Evolutionary conservation across 1,140 invertebrate species (phyloP).

Genomic region (Drosophila repletoides): DNA sequence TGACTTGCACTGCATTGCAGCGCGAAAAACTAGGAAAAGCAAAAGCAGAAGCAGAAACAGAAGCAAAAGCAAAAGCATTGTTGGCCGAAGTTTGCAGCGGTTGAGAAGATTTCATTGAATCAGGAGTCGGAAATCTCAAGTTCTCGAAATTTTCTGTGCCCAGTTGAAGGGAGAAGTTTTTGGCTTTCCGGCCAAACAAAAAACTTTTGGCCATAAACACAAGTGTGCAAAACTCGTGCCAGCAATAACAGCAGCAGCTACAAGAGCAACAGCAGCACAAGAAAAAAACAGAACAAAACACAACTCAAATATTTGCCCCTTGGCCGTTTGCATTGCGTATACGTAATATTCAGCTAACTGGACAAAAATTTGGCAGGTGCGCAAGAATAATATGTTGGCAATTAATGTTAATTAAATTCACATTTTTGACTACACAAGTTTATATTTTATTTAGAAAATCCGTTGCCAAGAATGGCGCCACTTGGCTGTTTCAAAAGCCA

Average conservation of each 20-base stretch:
- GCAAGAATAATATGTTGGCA: slow-evolving; percentile 60
- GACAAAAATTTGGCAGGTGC: slow-evolving; percentile 63
- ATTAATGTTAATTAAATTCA: slow-evolving; percentile 80
- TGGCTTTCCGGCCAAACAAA: slow-evolving; percentile 27
- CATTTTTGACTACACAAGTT: slow-evolving; percentile 56
- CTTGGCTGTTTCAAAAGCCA: background rate
- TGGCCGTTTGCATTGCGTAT: slow-evolving; percentile 47
- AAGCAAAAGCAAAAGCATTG: slow-evolving; percentile 33
- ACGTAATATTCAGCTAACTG: slow-evolving; percentile 73
- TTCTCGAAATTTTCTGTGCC: slow-evolving; percentile 18
- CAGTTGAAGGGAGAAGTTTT: slow-evolving; percentile 38
- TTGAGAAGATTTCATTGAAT: slow-evolving; percentile 63
- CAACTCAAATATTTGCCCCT: slow-evolving; percentile 27
- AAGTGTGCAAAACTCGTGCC: slow-evolving; percentile 44
- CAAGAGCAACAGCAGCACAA: background rate
- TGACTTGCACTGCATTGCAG: slow-evolving; percentile 71
- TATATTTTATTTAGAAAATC: too few relatives aligned
- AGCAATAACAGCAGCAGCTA: slow-evolving; percentile 23
- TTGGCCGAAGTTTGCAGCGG: slow-evolving; percentile 51
- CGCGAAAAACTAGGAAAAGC: slow-evolving; percentile 18
- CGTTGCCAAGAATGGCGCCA: too few relatives aligned
- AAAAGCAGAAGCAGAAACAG: slow-evolving; percentile 19
- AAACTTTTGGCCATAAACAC: slow-evolving; percentile 72
- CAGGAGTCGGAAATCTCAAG: slow-evolving; percentile 54
- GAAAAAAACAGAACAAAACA: slow-evolving; percentile 10